A percentile compares a stretch with the other conserved stretches of the same genome.
Evolutionary conservation across 1,140 invertebrate genomes (phyloP).

Genomic region (Listronotus bonariensis): DNA sequence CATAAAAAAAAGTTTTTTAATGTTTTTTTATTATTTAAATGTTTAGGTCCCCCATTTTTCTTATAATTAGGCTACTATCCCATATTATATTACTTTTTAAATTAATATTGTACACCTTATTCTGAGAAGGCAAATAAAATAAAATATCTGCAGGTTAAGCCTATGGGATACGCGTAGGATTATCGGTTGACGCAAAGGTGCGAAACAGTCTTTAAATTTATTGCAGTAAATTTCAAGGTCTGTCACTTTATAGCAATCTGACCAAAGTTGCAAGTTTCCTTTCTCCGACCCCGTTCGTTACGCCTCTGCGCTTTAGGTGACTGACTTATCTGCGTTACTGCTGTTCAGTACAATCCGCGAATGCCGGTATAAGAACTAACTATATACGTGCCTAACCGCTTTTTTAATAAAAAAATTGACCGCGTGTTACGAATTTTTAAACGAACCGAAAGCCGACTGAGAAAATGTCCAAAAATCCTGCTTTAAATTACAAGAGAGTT

Average conservation of each 20-base stretch:
- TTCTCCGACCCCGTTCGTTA: conserved; percentile 35
- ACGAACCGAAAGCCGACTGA: not conserved
- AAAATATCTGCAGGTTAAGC: no score
- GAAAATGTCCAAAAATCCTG: not conserved
- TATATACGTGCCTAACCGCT: not conserved
- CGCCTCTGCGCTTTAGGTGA: conserved; percentile 34
- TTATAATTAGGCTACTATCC: no score
- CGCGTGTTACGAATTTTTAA: conserved; percentile 2
- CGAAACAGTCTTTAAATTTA: conserved; percentile 24
- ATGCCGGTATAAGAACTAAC: conserved; percentile 7
- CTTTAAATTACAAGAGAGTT: not conserved
- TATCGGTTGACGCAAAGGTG: conserved; percentile 25
- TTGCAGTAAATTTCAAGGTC: conserved; percentile 31
- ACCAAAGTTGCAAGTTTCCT: conserved; percentile 33
- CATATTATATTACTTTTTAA: no score
- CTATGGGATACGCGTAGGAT: conserved; percentile 15
- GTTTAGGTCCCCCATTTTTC: no score
- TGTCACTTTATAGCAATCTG: conserved; percentile 24
- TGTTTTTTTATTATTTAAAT: no score
- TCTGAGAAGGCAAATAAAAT: no score
- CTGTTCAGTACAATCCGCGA: conserved; percentile 9
- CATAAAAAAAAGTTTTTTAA: no score
- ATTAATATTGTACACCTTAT: no score
- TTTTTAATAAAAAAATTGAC: conserved; percentile 4
- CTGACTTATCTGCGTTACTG: conserved; percentile 21